Evolutionary conservation across 2,113 vertebrate genomes (phyloP), one percentile per base, ranked within the genome.

Genomic region (Porphyrio hochstetteri): DNA sequence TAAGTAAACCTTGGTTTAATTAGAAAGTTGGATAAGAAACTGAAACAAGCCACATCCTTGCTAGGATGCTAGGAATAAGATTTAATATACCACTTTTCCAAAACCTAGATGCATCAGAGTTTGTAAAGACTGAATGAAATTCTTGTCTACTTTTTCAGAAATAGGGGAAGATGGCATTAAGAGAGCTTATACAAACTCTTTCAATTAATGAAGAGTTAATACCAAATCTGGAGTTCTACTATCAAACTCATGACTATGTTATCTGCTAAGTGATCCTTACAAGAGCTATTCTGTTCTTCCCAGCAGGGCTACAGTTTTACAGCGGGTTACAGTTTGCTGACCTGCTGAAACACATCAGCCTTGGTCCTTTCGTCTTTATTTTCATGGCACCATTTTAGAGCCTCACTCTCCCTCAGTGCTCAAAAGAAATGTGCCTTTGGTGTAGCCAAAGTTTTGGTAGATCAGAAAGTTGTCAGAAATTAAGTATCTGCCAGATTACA

Each of bases 1-100:
- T 68, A 53, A 67, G 65, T 88, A 75, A 95, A 97, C 86, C 15
- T 40, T 40, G 16, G 38, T 90, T 91, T 92, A 96, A 92, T 90
- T 40, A 88, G 68, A 44, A 61, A 52, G 24, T 11, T 71, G 64
- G 52, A 18, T 25, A 78, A 59, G 70, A 75, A 88, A 56, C 56
- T 50, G 17, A 92, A 36, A 56, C 36, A 55, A 55, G 56, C 1
- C 71, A 71, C 75, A 38, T 67, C 16, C 72, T 80, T 81, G 68
- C 84, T 64, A 63, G 21, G 35, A 83, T 46, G 42, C 16, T 67
- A 68, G 7, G 11, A 10, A 10, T 23, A 72, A 44, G 38, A 61
- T 13, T 88, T 50, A 70, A 23, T 19, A 75, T 2, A 57, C 5
- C 31, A 27, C 13, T 81, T 93, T 78, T 64, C n/a, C 72, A 74